Conservation (phyloP, 2,888 invertebrate genomes). For the Cheilosia soror region DNA sequence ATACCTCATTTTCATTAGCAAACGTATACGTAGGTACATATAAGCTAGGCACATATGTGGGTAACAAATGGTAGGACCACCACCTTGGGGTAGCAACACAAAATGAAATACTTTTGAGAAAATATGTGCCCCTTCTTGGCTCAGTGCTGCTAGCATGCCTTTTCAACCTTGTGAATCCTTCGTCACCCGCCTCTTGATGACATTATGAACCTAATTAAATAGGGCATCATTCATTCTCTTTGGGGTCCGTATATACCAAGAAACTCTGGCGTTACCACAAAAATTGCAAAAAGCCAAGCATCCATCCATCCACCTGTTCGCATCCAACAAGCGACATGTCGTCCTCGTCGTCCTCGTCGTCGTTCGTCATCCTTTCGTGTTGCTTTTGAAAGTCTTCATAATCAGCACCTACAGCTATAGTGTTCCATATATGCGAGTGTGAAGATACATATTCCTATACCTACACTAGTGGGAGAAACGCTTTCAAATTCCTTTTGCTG, state of each 20-base stretch:
- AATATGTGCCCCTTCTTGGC: slow-evolving; percentile 22
- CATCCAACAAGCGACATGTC: slow-evolving; percentile 16
- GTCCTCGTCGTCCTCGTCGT: neutral
- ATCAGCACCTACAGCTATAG: slow-evolving; percentile 7
- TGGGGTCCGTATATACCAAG: slow-evolving; percentile 24
- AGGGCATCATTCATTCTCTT: slow-evolving; percentile 65
- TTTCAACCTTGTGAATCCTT: slow-evolving; percentile 22
- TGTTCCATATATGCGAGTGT: slow-evolving; percentile 1
- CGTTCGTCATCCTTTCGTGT: slow-evolving; percentile 34
- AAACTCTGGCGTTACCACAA: slow-evolving; percentile 41
- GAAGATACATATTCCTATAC: neutral
- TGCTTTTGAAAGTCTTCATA: slow-evolving; percentile 5
- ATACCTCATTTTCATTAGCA: slow-evolving; percentile 14
- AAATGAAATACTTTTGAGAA: slow-evolving; percentile 5
- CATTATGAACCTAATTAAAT: slow-evolving; percentile 72
- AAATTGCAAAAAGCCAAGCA: slow-evolving; percentile 61
- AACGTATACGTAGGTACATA: neutral
- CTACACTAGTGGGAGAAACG: slow-evolving; percentile 1
- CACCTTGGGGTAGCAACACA: neutral
- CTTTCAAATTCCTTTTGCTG: slow-evolving; percentile 63
- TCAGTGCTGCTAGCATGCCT: slow-evolving; percentile 3
- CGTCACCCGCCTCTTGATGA: slow-evolving; percentile 37
- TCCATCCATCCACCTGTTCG: slow-evolving; percentile 66
- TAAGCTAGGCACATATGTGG: neutral
- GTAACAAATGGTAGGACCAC: neutral